These are phyloP conservation scores for Bujurquina vittata DNA, from an alignment of 2,113 vertebrate genomes.

Conservation along the genomic window DNA sequence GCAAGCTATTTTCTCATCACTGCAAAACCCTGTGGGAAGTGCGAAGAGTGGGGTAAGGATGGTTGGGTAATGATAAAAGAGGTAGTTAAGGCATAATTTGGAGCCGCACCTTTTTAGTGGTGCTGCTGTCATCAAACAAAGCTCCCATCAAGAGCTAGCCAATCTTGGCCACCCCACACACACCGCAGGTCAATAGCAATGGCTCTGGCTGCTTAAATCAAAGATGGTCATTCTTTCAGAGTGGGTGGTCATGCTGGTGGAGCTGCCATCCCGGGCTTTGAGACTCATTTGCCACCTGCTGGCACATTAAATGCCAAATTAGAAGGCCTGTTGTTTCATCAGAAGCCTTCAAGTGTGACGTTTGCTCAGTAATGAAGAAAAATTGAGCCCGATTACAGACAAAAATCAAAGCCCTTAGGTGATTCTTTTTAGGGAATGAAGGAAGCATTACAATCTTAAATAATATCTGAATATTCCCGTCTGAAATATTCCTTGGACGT, in stretches of 20 bases:
- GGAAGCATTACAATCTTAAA: conserved; percentile 40
- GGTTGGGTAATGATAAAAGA: conserved; percentile 70
- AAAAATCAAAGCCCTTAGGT: conserved; percentile 47
- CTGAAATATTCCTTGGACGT: conserved; percentile 18
- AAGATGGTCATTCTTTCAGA: conserved; percentile 55
- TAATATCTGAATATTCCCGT: conserved; percentile 13
- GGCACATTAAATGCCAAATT: conserved; percentile 72
- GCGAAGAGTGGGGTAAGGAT: conserved; percentile 55
- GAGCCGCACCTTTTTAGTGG: conserved; percentile 48
- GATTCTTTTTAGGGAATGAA: conserved; percentile 11
- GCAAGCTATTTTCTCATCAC: conserved; percentile 47
- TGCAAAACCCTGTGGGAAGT: conserved; percentile 30
- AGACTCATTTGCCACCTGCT: conserved; percentile 72
- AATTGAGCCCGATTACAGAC: conserved; percentile 41
- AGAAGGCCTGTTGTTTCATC: conserved; percentile 69
- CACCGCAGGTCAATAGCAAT: conserved; percentile 58
- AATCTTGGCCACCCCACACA: conserved; percentile 39
- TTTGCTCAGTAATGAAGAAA: conserved; percentile 44
- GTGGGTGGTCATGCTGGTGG: conserved; percentile 63
- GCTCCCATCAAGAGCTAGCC: conserved; percentile 50
- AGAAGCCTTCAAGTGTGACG: conserved; percentile 28
- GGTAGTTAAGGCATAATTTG: conserved; percentile 61
- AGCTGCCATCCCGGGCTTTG: conserved; percentile 51
- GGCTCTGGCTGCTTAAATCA: conserved; percentile 55
- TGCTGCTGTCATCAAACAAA: conserved; percentile 55